Percentiles rank a stretch among this genome's conserved stretches.
These are phyloP conservation scores for Danio rerio DNA, from an alignment of 2,113 vertebrate genomes.

Conservation along the genomic window GRCz12tu NC_133187.1:878001-878500, in stretches of 20 bases:
- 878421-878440: neutral
- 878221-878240: constrained; percentile 80
- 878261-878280: constrained; percentile 61
- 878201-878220: constrained; percentile 81
- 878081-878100: constrained; percentile 75
- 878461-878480: too few relatives aligned
- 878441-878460: too few relatives aligned
- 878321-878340: constrained; percentile 72
- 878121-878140: constrained; percentile 78
- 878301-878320: constrained; percentile 73
- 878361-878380: constrained; percentile 64
- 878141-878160: constrained; percentile 82
- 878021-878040: too few relatives aligned
- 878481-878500: too few relatives aligned
- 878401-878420: neutral
- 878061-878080: too few relatives aligned
- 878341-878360: constrained; percentile 64
- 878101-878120: constrained; percentile 82
- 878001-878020: too few relatives aligned
- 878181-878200: constrained; percentile 83
- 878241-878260: constrained; percentile 53
- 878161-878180: constrained; percentile 78
- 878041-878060: too few relatives aligned
- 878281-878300: constrained; percentile 79
- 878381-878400: constrained; percentile 64